Base-by-base conservation (phyloP, 2,888 invertebrate genomes). In the Caenorhabditis imperialis region DNA sequence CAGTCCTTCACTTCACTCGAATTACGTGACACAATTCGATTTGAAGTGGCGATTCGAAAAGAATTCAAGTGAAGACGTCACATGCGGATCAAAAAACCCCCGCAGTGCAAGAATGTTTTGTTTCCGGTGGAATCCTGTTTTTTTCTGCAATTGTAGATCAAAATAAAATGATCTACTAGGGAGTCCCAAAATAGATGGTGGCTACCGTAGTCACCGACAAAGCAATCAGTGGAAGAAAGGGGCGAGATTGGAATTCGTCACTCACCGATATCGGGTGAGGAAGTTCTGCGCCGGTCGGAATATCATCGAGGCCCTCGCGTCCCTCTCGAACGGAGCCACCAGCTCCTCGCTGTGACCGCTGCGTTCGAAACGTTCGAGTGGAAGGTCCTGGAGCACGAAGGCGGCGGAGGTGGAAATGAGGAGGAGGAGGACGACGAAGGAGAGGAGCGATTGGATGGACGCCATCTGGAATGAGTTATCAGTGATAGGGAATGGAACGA, bases 311-410 rank as follows among this genome's bases (percentile, higher is more conserved):
- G 62, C 50, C 12, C 72, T 25, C 1, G 58, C n/a, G 25, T 58
- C 45, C 42, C 72, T 27, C 22, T 63, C 63, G 38, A 60, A 51
- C 33, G 27, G 18, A 20, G 30, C 18, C 10, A 38, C 7, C 5
- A 45, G 7, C 23, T 53, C 63, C 1, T 48, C 54, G 45, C 38
- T 27, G 37, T 23, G 27, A 5, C 47, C 54, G 55, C 70, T 61
- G n/a, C 76, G 45, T 30, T 76, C 76, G 62, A 73, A 76, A 35
- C 76, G 60, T 33, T 76, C 76, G 63, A 76, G 33, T 16, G 76
- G 76, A 8, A 76, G 45, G 25, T 76, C 76, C 48, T 76, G 76
- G 16, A 76, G 76, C 3, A 72, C 55, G 69, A 72, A 72, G 10
- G 57, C 30, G 12, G 67, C 37, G 2, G 47, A 14, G 7, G 53